Percentiles rank a stretch among this genome's conserved stretches.
These are phyloP conservation scores for Tetrax tetrax DNA, from an alignment of 2,113 vertebrate species.

Conservation along the genomic window DNA sequence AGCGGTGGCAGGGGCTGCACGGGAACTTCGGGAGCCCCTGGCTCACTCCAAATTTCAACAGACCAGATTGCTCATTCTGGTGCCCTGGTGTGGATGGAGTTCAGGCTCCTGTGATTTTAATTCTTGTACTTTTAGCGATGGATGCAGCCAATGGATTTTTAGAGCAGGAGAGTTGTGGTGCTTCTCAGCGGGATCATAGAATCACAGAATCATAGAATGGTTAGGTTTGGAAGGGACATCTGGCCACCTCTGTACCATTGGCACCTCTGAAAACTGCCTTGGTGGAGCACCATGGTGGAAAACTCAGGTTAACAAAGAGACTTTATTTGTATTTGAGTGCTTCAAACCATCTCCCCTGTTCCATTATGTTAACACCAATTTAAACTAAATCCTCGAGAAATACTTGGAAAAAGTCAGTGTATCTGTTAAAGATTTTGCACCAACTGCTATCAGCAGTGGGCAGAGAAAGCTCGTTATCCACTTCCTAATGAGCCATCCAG, in stretches of 20 bases:
- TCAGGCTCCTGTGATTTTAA: not conserved
- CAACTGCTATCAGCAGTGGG: not conserved
- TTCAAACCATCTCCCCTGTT: not conserved
- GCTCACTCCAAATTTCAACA: not conserved
- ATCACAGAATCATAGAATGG: too few relatives aligned
- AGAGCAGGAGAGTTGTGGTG: not conserved
- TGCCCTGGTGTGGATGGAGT: not conserved
- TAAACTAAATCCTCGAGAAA: not conserved
- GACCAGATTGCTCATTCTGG: not conserved
- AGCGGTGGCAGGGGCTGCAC: not conserved
- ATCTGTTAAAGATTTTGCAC: not conserved
- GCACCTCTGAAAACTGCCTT: not conserved
- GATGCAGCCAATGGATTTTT: not conserved
- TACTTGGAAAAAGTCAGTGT: not conserved
- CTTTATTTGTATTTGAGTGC: not conserved
- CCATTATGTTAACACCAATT: not conserved
- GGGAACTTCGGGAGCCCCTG: not conserved
- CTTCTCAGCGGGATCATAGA: not conserved
- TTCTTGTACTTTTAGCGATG: not conserved
- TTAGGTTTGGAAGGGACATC: not conserved
- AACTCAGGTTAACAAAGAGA: not conserved
- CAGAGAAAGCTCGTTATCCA: slow-evolving; percentile 39
- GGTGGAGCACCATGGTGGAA: not conserved
- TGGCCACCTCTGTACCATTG: not conserved
- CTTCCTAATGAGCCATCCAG: slow-evolving; percentile 39